Percentiles rank a stretch among this genome's conserved stretches.
These are phyloP conservation scores for Rhabdomys dilectus DNA, from an alignment of 2,113 vertebrate genomes.

Conservation along the genomic window DNA sequence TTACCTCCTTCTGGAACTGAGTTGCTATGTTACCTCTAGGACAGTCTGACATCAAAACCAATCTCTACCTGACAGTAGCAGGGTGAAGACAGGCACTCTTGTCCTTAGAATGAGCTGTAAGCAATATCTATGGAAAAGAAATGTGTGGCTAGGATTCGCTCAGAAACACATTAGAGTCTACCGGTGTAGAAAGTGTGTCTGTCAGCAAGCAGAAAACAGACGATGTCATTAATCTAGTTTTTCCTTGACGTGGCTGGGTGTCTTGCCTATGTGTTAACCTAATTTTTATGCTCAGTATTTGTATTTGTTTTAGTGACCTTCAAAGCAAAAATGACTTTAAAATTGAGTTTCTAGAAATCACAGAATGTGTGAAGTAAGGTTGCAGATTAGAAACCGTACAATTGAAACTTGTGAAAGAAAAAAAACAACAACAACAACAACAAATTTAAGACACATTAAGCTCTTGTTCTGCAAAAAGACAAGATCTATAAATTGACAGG, in stretches of 20 bases:
- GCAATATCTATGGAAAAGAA: neutral
- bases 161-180: neutral
- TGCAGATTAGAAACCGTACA: neutral
- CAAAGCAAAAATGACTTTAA: constrained; percentile 45
- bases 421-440: too few species aligned
- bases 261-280: neutral
- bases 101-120: neutral
- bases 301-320: constrained; percentile 48
- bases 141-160: neutral
- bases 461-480: neutral
- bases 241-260: neutral
- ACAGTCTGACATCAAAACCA: neutral
- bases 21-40: neutral
- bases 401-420: neutral
- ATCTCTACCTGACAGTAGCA: neutral
- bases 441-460: neutral
- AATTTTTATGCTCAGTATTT: neutral
- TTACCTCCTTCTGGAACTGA: neutral
- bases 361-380: too few species aligned
- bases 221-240: constrained; percentile 6
- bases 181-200: neutral
- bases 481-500: neutral
- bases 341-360: neutral
- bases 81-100: neutral
- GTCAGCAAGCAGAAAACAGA: neutral